Conservation (phyloP, 1,140 invertebrate species). For the Drosophila trapezifrons region DNA sequence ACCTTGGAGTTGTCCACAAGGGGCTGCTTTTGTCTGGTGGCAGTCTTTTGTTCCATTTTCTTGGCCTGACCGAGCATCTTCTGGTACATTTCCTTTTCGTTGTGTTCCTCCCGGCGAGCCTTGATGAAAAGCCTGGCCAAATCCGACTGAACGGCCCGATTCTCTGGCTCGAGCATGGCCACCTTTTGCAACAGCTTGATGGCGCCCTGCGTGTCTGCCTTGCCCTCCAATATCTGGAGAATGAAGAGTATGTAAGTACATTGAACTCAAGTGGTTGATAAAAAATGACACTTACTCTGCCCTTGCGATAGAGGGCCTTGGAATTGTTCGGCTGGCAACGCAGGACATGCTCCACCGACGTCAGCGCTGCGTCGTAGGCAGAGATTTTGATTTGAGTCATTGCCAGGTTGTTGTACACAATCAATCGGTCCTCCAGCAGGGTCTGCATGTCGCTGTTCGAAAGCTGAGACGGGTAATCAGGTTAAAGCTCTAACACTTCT, state of each 20-base stretch:
- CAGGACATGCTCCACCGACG: slow-evolving; percentile 92
- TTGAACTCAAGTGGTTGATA: no score
- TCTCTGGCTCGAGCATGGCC: slow-evolving; percentile 86
- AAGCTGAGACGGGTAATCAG: slow-evolving; percentile 50
- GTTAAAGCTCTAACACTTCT: neutral
- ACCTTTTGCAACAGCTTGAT: slow-evolving; percentile 86
- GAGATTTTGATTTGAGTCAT: slow-evolving; percentile 94
- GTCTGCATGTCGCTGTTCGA: slow-evolving; percentile 86
- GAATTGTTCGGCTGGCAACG: slow-evolving; percentile 93
- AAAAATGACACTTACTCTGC: slow-evolving; percentile 85
- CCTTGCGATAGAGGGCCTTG: slow-evolving; percentile 95
- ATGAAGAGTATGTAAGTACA: neutral
- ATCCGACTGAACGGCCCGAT: slow-evolving; percentile 86
- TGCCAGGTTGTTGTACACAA: slow-evolving; percentile 95
- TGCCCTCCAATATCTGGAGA: slow-evolving; percentile 87
- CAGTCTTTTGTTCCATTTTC: slow-evolving; percentile 81
- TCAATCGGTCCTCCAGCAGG: slow-evolving; percentile 90
- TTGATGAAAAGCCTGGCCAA: slow-evolving; percentile 86
- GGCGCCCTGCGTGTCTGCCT: slow-evolving; percentile 87
- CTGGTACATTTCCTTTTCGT: slow-evolving; percentile 87
- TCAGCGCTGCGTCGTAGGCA: slow-evolving; percentile 91
- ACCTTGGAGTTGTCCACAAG: slow-evolving; percentile 78
- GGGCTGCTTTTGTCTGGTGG: slow-evolving; percentile 69
- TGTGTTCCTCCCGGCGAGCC: slow-evolving; percentile 85
- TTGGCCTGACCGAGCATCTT: slow-evolving; percentile 87